Conservation (phyloP, 2,797 vertebrate species). For the Borostomias antarcticus region DNA sequence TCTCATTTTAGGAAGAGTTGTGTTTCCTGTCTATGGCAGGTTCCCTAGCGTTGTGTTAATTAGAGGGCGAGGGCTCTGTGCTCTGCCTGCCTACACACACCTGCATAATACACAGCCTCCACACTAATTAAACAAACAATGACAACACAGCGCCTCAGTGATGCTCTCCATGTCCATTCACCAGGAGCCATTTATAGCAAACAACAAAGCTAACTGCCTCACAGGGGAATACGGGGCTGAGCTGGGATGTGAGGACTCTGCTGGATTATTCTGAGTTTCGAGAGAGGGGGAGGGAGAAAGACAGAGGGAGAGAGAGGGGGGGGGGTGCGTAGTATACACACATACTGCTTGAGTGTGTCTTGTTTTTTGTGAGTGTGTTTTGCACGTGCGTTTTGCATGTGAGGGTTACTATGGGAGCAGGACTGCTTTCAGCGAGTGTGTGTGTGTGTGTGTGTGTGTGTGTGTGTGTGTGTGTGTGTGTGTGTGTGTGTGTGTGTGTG, state of each 20-base stretch:
- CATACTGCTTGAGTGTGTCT: background rate
- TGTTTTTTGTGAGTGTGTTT: background rate
- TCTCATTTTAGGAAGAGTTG: background rate
- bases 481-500: slow-evolving; percentile 10
- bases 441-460: slow-evolving; percentile 7
- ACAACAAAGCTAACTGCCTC: slow-evolving; percentile 14
- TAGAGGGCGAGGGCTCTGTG: too few species aligned
- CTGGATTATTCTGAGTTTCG: background rate
- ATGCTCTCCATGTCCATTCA: background rate
- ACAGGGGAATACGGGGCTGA: background rate
- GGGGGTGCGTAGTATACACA: too few species aligned
- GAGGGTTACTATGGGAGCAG: background rate
- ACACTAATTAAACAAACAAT: slow-evolving; percentile 10
- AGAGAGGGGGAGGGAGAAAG: background rate
- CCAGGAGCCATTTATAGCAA: background rate
- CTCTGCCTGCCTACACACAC: background rate
- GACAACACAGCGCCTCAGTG: background rate
- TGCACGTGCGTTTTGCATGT: background rate
- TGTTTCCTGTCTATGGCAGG: background rate
- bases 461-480: slow-evolving; percentile 13
- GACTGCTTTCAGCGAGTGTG: background rate
- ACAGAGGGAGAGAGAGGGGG: background rate
- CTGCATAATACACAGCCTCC: background rate
- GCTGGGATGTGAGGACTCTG: background rate
- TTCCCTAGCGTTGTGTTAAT: background rate